Base-by-base conservation (phyloP, 2,888 invertebrate genomes). In the Dryomyza anilis region DNA sequence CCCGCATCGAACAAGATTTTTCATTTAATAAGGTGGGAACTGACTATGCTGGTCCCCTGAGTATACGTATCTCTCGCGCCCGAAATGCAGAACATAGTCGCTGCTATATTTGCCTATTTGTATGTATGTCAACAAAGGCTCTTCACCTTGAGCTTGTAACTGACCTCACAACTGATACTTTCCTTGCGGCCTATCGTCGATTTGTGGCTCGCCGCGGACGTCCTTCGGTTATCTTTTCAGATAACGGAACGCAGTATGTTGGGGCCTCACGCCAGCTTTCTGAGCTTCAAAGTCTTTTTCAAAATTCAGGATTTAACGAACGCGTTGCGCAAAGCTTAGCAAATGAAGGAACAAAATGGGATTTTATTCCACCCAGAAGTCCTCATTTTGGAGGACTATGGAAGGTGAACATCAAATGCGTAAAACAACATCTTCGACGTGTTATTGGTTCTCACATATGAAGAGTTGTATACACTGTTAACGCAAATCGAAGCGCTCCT, bases 81-180 rank as follows among this genome's bases (percentile, higher is more conserved):
- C 19, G 66, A 56, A 48, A 39, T 58, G 3, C 65, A 45, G 23
- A 69, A 70, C 58, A 62, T 67, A 16, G 65, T 67, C 21, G 58
- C 69, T n/a, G n/a, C n/a, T n/a, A n/a, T n/a, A n/a, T n/a, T n/a
- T n/a, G n/a, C n/a, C n/a, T n/a, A n/a, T n/a, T n/a, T n/a, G n/a
- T n/a, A n/a, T n/a, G n/a, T n/a, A n/a, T n/a, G n/a, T n/a, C n/a
- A n/a, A n/a, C n/a, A 12, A 50, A 60, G 8, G 63, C 66, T 14
- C 66, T 70, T 50, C 59, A 62, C 59, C 27, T 69, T 45, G 66
- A 66, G 46, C 45, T 60, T 14, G 65, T 66, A 6, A 67, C 63
- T 33, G 64, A 65, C 14, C 25, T 67, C 16, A 66, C 64, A 29
- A 56, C 58, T 56, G 58, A 64, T 63, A 64, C 55, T 10, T 64